phyloP scores from a whole-genome alignment of 2,113 vertebrate species.

The Malurus cyaneus region DNA sequence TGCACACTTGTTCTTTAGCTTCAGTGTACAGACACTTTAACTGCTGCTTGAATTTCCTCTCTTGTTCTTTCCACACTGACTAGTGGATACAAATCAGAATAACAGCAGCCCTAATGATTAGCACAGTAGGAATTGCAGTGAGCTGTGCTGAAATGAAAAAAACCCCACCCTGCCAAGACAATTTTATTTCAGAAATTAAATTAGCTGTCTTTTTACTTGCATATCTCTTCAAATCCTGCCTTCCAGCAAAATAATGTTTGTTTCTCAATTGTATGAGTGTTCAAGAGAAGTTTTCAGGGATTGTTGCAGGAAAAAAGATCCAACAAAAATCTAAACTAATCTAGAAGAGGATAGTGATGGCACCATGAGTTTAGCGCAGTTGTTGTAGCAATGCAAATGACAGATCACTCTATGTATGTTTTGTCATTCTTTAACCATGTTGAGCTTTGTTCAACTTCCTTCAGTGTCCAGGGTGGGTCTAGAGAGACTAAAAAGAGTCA shows the following conservation, averaged over 20 bases:
- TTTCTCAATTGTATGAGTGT: neutral
- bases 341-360: neutral
- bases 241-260: neutral
- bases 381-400: neutral
- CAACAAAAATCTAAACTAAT: neutral
- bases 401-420: neutral
- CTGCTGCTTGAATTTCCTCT: neutral
- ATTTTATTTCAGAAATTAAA: slow-evolving; percentile 8
- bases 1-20: neutral
- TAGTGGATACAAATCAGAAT: neutral
- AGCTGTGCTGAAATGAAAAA: neutral
- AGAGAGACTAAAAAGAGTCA: neutral
- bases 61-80: neutral
- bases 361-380: neutral
- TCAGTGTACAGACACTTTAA: neutral
- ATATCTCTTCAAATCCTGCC: neutral
- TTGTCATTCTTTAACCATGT: neutral
- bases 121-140: neutral
- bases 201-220: neutral
- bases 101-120: neutral
- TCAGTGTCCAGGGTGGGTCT: neutral
- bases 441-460: neutral
- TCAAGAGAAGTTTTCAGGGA: neutral
- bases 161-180: neutral
- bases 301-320: neutral